Evolutionary conservation across 2,888 invertebrate species (phyloP).

Genomic region (Vesta saturnalis): DNA sequence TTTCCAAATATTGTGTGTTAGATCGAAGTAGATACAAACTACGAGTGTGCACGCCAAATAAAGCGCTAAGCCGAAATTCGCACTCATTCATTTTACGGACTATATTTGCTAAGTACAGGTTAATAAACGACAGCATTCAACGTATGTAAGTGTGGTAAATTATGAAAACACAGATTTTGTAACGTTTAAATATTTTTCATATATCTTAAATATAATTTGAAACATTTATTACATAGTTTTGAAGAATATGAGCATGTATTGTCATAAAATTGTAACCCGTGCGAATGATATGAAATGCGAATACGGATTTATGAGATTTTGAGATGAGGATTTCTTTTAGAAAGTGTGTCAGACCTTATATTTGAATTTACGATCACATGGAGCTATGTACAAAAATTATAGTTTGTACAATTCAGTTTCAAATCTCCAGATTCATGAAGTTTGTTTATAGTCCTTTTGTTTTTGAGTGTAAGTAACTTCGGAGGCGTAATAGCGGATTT

Average conservation of each 20-base stretch:
- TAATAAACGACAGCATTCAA: too few species aligned
- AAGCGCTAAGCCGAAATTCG: too few species aligned
- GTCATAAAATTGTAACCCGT: not conserved
- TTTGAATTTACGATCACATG: constrained; percentile 1
- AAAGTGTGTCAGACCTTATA: constrained; percentile 1
- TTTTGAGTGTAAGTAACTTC: not conserved
- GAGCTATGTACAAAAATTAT: constrained; percentile 1
- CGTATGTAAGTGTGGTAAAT: too few species aligned
- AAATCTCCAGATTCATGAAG: not conserved
- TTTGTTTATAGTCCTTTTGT: not conserved
- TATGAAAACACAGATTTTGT: too few species aligned
- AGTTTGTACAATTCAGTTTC: constrained; percentile 1
- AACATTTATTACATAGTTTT: constrained; percentile 1
- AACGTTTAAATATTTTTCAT: too few species aligned
- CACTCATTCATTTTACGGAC: too few species aligned
- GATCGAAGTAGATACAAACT: too few species aligned
- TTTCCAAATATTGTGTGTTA: too few species aligned
- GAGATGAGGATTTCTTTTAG: not conserved
- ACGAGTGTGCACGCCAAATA: too few species aligned
- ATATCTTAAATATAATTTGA: constrained; percentile 8
- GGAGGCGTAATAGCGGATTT: too few species aligned
- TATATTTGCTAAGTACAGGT: too few species aligned
- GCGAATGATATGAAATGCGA: constrained; percentile 1
- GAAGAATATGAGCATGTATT: not conserved
- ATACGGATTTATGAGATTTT: not conserved